Evolutionary conservation across 2,888 invertebrate genomes (phyloP).

Genomic region (Ormyrus rosae): DNA sequence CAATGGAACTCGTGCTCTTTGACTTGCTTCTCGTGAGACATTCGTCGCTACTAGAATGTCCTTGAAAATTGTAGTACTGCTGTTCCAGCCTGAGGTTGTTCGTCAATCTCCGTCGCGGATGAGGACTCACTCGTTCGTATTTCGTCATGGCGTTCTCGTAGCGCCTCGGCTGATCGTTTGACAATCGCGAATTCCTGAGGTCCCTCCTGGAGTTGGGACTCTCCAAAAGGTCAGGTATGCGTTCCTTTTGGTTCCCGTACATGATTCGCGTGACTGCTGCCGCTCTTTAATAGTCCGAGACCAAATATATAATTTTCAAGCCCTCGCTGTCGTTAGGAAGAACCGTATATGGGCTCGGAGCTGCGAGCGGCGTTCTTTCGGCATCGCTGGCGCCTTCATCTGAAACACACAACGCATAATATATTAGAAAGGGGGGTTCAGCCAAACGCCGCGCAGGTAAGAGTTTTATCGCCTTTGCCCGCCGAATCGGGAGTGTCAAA

Average conservation of each 20-base stretch:
- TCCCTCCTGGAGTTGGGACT: slow-evolving; percentile 42
- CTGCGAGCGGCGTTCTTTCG: slow-evolving; percentile 31
- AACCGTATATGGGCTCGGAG: slow-evolving; percentile 28
- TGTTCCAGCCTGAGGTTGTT: slow-evolving; percentile 54
- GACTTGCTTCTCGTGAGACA: slow-evolving; percentile 65
- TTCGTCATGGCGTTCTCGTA: slow-evolving; percentile 63
- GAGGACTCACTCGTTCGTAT: slow-evolving; percentile 62
- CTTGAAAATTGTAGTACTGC: slow-evolving; percentile 60
- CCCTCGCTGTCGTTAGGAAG: slow-evolving; percentile 7
- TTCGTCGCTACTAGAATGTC: slow-evolving; percentile 68
- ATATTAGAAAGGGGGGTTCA: slow-evolving; percentile 26
- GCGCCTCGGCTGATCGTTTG: slow-evolving; percentile 61
- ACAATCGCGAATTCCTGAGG: slow-evolving; percentile 29
- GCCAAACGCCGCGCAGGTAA: too few species aligned
- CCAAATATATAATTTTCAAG: slow-evolving; percentile 1
- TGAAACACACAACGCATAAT: slow-evolving; percentile 44
- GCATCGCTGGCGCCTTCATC: slow-evolving; percentile 34
- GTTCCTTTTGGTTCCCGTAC: slow-evolving; percentile 42
- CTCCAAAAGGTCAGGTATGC: slow-evolving; percentile 44
- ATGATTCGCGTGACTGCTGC: slow-evolving; percentile 21
- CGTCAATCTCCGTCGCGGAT: slow-evolving; percentile 58
- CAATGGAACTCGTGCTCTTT: slow-evolving; percentile 70
- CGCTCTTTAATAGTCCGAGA: background rate
- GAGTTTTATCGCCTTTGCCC: too few species aligned
- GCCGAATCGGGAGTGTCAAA: too few species aligned